Base-by-base conservation (phyloP, 2,888 invertebrate species). In the Spilarctia lutea region DNA sequence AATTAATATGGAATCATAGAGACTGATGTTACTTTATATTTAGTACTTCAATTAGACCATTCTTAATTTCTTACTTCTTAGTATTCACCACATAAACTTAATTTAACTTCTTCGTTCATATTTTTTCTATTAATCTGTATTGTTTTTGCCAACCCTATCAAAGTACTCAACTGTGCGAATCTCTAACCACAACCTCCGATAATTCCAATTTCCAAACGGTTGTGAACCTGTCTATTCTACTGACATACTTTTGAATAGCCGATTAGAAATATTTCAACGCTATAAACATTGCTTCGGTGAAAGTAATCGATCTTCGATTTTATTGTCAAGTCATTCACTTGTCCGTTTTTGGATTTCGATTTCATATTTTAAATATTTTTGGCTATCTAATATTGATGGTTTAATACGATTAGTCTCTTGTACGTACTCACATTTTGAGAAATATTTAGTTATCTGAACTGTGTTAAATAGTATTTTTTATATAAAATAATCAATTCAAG, bases 241-340 rank as follows among this genome's bases (percentile, higher is more conserved):
- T 83, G 79, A 85, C 85, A 79, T 72, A 85, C 81, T 84, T 83
- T 68, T 65, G 13, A 68, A 24, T 63, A 6, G 42, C 60, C 68
- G 60, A 35, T 60, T 60, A 74, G 68, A 76, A 82, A 77, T 79
- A 80, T 80, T 78, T 70, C 42, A 60, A 72, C 66, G 70, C 72
- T 76, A 78, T 76, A 79, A 66, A 78, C 75, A 65, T 75, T 74
- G 80, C 76, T 83, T 77, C 39, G 77, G 85, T 74, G 83, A 83
- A 84, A 84, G 85, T 74, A 72, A 74, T 77, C 71, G 68, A 79
- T 75, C 70, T 82, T 75, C 42, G 68, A 68, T 48, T 69, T 68
- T 60, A 71, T n/a, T 75, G 65, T 73, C 68, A 76, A 76, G 39
- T 71, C n/a, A 68, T 78, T 30, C 35, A 30, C 30, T 76, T 65